Base-by-base conservation (phyloP, 2,113 vertebrate genomes). In the Epinephelus fuscoguttatus region DNA sequence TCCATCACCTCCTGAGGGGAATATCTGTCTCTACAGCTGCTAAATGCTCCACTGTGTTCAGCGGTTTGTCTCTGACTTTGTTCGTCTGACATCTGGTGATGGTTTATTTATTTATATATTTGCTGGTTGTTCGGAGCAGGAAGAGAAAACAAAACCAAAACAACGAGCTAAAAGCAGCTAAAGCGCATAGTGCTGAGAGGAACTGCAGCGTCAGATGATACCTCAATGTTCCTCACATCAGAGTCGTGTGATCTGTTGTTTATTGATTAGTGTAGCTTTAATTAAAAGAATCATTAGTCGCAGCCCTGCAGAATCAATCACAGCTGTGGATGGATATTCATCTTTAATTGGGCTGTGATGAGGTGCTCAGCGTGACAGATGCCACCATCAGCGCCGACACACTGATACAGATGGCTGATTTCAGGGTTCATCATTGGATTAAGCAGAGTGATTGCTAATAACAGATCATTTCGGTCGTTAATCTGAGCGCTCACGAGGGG, bases 271-370 rank as follows among this genome's bases (percentile, higher is more conserved):
- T 9, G 25, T 8, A 40, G 55, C 37, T 57, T 77, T 62, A 66
- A 83, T 81, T 60, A 78, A 76, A 66, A 82, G 21, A 52, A 73
- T 73, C 57, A 75, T 71, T 12, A 60, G 55, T 14, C 55, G 17
- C 6, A 45, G 64, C 19, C 72, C 60, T 63, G 59, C 52, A 15
- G 49, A 27, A 60, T 84, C 71, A 78, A 8, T 70, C 71, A 64
- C 18, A 56, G 60, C 49, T 15, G 55, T 57, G 77, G 47, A 40
- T 67, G 70, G 56, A 71, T 73, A 69, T 49, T 75, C 42, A 57
- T 82, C 76, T 82, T 77, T 89, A 80, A 81, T 70, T 69, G 55
- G 59, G 57, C 69, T 68, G 2, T 61, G 69, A 88, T 81, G 79
- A 80, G 78, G 27, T 67, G 4, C 69, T 81, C n/a, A 30, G 42